Conservation (phyloP, 2,888 invertebrate species). For the Eubasilissa splendida region DNA sequence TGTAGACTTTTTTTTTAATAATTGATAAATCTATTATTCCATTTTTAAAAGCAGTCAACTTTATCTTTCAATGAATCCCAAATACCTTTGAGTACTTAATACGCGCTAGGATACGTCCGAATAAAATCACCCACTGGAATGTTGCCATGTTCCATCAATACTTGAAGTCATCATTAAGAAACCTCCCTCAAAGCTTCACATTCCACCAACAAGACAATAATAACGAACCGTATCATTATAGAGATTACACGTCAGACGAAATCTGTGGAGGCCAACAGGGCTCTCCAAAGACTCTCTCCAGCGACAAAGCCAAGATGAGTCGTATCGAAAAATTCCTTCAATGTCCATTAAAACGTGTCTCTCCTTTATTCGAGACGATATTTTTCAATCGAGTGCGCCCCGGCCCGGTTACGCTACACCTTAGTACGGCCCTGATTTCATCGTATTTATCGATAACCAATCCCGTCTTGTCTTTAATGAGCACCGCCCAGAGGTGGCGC, state of each 20-base stretch:
- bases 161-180: too few relatives aligned
- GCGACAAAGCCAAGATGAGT: slow-evolving; percentile 9
- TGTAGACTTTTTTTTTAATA: too few relatives aligned
- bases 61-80: too few relatives aligned
- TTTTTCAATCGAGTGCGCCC: slow-evolving; percentile 18
- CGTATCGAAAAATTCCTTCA: slow-evolving; percentile 20
- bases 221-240: background rate
- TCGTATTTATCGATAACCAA: slow-evolving; percentile 34
- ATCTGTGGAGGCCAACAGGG: too few relatives aligned
- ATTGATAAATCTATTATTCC: too few relatives aligned
- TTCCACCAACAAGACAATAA: background rate
- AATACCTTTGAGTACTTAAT: too few relatives aligned
- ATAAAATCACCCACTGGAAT: too few relatives aligned
- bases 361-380: background rate
- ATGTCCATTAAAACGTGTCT: slow-evolving; percentile 24
- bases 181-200: too few relatives aligned
- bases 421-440: background rate
- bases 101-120: too few relatives aligned
- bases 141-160: too few relatives aligned
- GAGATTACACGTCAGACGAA: background rate
- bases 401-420: background rate
- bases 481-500: background rate
- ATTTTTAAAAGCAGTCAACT: too few relatives aligned
- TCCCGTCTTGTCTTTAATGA: slow-evolving; percentile 26
- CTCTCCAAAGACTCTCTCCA: background rate